Evolutionary conservation across 2,888 invertebrate species (phyloP).

Genomic region (Nemurella pictetii): DNA sequence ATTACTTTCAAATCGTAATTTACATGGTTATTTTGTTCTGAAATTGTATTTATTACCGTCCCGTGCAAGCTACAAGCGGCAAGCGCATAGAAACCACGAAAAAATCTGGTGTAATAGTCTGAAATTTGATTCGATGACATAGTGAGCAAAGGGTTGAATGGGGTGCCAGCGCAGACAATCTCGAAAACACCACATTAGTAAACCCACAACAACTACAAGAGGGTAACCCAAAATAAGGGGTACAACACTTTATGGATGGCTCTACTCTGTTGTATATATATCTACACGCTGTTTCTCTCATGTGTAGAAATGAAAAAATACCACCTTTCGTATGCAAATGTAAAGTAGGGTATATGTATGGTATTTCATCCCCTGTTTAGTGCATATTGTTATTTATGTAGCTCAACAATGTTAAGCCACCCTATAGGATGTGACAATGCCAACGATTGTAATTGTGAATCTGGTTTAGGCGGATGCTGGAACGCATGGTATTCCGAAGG

Average conservation of each 20-base stretch:
- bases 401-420: slow-evolving; percentile 1
- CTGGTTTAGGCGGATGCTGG: background rate
- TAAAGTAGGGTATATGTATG: background rate
- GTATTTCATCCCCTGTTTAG: slow-evolving; percentile 16
- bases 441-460: background rate
- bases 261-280: too few species aligned
- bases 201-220: slow-evolving; percentile 19
- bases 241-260: background rate
- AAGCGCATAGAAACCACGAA: slow-evolving; percentile 6
- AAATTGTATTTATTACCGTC: slow-evolving; percentile 26
- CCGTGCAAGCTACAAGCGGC: background rate
- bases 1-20: slow-evolving; percentile 28
- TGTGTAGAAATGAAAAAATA: slow-evolving; percentile 8
- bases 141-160: slow-evolving; percentile 23
- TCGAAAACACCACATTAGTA: slow-evolving; percentile 15
- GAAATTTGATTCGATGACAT: slow-evolving; percentile 29
- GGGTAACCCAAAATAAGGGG: slow-evolving; percentile 24
- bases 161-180: slow-evolving; percentile 14
- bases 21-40: slow-evolving; percentile 17
- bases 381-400: slow-evolving; percentile 28
- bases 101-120: slow-evolving; percentile 26
- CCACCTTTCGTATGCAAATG: slow-evolving; percentile 30
- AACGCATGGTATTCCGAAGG: background rate
- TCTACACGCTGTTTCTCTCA: background rate
- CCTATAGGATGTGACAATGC: background rate